Percentiles rank a stretch among this genome's conserved stretches.
Evolutionary conservation across 1,140 invertebrate species (phyloP).

Genomic region (Brachionus calyciflorus): DNA sequence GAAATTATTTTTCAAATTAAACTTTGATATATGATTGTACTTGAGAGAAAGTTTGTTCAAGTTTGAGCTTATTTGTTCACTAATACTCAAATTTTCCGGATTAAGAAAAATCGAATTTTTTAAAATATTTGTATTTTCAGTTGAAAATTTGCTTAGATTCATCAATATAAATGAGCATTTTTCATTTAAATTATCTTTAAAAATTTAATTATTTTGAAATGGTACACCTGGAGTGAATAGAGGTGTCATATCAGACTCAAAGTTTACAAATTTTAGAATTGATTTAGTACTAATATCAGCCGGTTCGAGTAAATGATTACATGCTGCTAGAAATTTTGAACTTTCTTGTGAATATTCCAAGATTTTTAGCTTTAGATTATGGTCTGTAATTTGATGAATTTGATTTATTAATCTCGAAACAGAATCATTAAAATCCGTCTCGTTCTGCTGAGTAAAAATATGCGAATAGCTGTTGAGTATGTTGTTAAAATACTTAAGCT

Average conservation of each 20-base stretch:
- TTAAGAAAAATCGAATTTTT: background rate
- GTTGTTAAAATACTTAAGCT: constrained; percentile 49
- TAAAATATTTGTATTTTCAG: background rate
- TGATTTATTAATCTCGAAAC: constrained; percentile 53
- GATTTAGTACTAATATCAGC: background rate
- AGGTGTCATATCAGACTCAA: background rate
- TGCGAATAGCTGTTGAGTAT: constrained; percentile 46
- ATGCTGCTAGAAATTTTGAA: background rate
- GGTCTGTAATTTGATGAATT: constrained; percentile 54
- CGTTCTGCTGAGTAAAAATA: constrained; percentile 50
- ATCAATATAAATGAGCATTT: background rate
- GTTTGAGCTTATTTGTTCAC: background rate
- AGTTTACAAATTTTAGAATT: background rate
- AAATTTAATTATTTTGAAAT: background rate
- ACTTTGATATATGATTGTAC: background rate
- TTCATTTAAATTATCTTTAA: background rate
- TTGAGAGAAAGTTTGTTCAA: constrained; percentile 3
- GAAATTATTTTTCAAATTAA: constrained; percentile 23
- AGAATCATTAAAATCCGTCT: constrained; percentile 50
- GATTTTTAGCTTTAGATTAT: constrained; percentile 49
- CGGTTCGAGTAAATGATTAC: background rate
- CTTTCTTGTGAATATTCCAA: background rate
- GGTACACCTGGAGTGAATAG: constrained; percentile 16
- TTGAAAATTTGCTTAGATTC: background rate
- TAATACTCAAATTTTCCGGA: background rate